Conservation (phyloP, 53 echinoderm and acorn worm genomes). For the Henricia sp. region DNA sequence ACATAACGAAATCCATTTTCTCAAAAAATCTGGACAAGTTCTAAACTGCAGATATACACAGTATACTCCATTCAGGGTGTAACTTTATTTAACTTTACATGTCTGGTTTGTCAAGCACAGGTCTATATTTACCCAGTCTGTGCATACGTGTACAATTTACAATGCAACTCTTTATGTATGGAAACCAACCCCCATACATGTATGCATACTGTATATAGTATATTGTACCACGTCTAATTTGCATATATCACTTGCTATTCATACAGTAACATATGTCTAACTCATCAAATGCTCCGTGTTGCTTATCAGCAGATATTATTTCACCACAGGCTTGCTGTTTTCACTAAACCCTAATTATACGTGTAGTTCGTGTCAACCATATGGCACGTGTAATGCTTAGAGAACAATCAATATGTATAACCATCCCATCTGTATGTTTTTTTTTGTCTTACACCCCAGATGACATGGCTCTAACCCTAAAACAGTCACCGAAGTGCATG, state of each 20-base stretch:
- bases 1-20: no score
- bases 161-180: no score
- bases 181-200: constrained; percentile 6
- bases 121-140: neutral
- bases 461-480: neutral
- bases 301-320: neutral
- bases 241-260: constrained; percentile 42
- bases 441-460: neutral
- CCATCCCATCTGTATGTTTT: neutral
- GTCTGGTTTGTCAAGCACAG: no score
- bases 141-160: neutral
- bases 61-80: no score
- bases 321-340: neutral
- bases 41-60: no score
- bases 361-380: neutral
- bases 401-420: constrained; percentile 6
- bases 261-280: constrained; percentile 17
- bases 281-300: neutral
- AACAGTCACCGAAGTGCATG: constrained; percentile 30
- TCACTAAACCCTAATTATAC: neutral
- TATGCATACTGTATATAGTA: no score
- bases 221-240: constrained; percentile 21
- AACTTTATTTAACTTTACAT: no score
- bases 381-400: neutral
- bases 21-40: no score